Percentiles rank a stretch among this genome's conserved stretches.
These are phyloP conservation scores for Coregonus clupeaformis DNA, from an alignment of 2,113 vertebrate genomes.

Conservation along the genomic window DNA sequence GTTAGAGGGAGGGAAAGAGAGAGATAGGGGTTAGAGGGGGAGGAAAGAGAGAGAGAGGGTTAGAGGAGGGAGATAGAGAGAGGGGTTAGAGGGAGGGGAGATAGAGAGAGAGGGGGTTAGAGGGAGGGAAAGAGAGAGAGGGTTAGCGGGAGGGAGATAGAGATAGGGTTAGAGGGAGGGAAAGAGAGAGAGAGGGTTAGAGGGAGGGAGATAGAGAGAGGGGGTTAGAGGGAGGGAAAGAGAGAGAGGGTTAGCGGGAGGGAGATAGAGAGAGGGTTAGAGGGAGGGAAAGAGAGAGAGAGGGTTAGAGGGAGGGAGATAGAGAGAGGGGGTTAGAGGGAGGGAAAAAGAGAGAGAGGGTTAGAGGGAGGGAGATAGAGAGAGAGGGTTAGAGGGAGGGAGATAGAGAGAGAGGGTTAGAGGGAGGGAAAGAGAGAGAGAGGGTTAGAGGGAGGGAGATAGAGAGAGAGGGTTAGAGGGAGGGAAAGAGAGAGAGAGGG, in stretches of 20 bases:
- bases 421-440: neutral
- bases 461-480: neutral
- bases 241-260: neutral
- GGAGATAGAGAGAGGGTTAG: neutral
- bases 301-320: constrained; percentile 17
- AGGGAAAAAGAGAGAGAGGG: no score
- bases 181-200: neutral
- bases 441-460: neutral
- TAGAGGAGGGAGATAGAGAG: neutral
- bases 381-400: neutral
- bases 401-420: neutral
- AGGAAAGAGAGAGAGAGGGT: constrained; percentile 16
- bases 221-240: neutral
- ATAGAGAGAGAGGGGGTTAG: neutral
- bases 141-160: neutral
- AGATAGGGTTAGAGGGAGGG: neutral
- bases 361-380: no score
- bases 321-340: neutral
- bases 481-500: neutral
- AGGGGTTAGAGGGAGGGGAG: no score
- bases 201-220: neutral
- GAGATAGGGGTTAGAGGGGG: neutral
- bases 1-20: neutral
- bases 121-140: neutral
- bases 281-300: neutral